Percentiles rank a stretch among this genome's conserved stretches.
phyloP scores from a whole-genome alignment of 2,797 vertebrate species.

The Podarcis siculus region DNA sequence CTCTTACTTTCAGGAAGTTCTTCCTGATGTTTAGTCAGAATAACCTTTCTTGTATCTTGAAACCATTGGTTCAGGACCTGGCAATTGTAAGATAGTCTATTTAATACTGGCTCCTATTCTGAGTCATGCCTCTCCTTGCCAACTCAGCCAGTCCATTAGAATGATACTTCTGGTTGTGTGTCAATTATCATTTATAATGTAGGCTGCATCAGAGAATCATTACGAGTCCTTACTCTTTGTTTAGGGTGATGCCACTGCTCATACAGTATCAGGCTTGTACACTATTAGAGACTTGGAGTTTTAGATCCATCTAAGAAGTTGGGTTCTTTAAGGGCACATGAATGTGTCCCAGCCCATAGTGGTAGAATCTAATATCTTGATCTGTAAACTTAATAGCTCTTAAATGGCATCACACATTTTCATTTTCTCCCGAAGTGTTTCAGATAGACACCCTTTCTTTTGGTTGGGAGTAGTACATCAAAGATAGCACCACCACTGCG shows the following conservation, averaged over 20 bases:
- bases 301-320: background rate
- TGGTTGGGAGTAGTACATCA: background rate
- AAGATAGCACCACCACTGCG: background rate
- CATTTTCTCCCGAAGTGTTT: background rate
- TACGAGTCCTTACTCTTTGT: background rate
- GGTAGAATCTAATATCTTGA: background rate
- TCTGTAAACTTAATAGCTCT: background rate
- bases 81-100: background rate
- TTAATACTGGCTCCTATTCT: background rate
- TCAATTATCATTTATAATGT: background rate
- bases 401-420: conserved; percentile 1
- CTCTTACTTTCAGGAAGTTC: no score
- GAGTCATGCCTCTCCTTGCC: background rate
- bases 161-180: background rate
- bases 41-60: no score
- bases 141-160: background rate
- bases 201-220: no score
- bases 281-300: background rate
- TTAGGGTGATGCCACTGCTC: background rate
- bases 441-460: background rate
- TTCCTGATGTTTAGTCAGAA: no score
- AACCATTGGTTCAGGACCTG: no score
- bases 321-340: background rate
- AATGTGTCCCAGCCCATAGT: background rate
- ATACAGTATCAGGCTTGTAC: background rate